Base-by-base conservation (phyloP, 92 coral and sea anemone genomes). In the Phenganax marumi region DNA sequence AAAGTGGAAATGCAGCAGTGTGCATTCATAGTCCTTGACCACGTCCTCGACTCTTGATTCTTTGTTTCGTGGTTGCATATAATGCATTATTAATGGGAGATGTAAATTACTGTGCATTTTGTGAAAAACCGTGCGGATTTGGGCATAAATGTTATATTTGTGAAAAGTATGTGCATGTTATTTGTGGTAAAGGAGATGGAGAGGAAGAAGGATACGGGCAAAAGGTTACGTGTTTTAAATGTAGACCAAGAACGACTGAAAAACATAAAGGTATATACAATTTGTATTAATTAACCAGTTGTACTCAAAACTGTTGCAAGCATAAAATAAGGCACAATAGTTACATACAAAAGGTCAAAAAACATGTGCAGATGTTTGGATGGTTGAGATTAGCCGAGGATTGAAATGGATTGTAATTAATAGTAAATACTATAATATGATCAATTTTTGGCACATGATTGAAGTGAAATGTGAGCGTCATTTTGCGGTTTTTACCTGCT, bases 161-260 rank as follows among this genome's bases (percentile, higher is more conserved):
- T 17, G 5, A 17, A 26, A 16, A 63, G 24, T 63, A 19, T 63
- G 69, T 63, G 19, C 69, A 63, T 12, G 13, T 63, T 3, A 18
- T 63, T 7, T 63, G 69, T 23, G 43, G 69, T 26, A 43, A 63
- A 63, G 23, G 69, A 17, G 43, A 22, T 23, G 43, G 24, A 19
- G 33, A 63, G 24, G 43, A 63, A 63, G 69, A 63, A 63, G 69
- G 69, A 63, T 63, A 18, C 13, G 69, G 69, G 16, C 69, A 63
- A 63, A 23, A 16, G 3, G 43, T 63, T 8, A 19, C 8, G 24
- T 63, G 69, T 63, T 63, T 63, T 43, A 63, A 63, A 43, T 63
- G 69, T 63, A 19, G 19, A 23, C 19, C 19, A 56, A 16, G 5
- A 56, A 63, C 33, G 24, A 43, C 13, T 12, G 64, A 22, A 5